These are phyloP conservation scores for Matsumyia berberina DNA, from an alignment of 2,888 invertebrate species.

Conservation along the genomic window DNA sequence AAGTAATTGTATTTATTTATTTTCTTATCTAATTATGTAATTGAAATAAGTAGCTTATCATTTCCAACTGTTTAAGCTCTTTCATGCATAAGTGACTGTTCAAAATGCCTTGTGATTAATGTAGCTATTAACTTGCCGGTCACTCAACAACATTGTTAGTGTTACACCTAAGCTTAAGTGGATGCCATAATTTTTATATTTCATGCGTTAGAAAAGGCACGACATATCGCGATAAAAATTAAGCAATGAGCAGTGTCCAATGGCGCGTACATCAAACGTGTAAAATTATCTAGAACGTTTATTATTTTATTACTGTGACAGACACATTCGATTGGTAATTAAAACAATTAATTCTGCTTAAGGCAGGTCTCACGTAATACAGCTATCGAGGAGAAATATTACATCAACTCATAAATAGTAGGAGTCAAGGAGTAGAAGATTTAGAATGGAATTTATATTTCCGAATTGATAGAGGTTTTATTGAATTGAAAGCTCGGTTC, in stretches of 20 bases:
- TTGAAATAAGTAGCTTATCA: background rate
- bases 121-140: background rate
- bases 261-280: constrained; percentile 14
- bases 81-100: background rate
- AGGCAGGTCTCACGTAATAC: background rate
- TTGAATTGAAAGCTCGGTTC: constrained; percentile 7
- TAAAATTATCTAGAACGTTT: background rate
- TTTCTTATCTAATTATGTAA: too few relatives aligned
- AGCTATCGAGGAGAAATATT: background rate
- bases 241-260: background rate
- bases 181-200: constrained; percentile 13
- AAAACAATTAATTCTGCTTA: background rate
- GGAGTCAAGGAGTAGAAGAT: too few relatives aligned
- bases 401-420: background rate
- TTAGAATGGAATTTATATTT: constrained; percentile 10
- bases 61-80: background rate
- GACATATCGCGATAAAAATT: constrained; percentile 32
- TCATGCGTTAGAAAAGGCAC: background rate
- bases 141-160: background rate
- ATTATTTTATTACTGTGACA: background rate
- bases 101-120: background rate
- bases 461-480: background rate
- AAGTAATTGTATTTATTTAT: too few relatives aligned
- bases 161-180: constrained; percentile 1
- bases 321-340: constrained; percentile 2